Evolutionary conservation across 2,888 invertebrate genomes (phyloP).

Genomic region (Zaprionus bogoriensis): DNA sequence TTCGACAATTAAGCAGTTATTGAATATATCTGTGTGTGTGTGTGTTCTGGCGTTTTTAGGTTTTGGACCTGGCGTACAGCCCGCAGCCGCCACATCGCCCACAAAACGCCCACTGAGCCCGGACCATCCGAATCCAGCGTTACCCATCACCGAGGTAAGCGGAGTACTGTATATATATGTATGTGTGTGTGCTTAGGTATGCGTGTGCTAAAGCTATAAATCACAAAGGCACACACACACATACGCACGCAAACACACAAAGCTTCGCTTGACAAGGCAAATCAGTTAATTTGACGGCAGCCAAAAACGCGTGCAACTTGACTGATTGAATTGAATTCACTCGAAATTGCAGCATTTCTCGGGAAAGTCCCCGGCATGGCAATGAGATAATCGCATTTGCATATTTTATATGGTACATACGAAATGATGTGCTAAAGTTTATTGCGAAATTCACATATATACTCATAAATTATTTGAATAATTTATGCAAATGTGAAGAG

Average conservation of each 20-base stretch:
- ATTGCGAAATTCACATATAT: too few species aligned
- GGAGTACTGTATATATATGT: background rate
- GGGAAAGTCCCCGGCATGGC: background rate
- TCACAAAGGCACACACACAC: slow-evolving; percentile 6
- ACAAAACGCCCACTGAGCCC: slow-evolving; percentile 85
- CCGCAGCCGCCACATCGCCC: slow-evolving; percentile 83
- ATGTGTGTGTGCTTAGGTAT: background rate
- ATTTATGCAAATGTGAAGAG: too few species aligned
- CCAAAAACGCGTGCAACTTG: slow-evolving; percentile 3
- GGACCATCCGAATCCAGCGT: slow-evolving; percentile 87
- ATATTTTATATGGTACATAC: background rate
- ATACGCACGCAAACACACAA: slow-evolving; percentile 3
- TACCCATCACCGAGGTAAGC: slow-evolving; percentile 86
- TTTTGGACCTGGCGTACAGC: slow-evolving; percentile 84
- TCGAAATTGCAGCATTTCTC: slow-evolving; percentile 11
- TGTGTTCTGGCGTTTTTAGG: slow-evolving; percentile 75
- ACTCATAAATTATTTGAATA: too few species aligned
- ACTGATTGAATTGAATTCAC: slow-evolving; percentile 34
- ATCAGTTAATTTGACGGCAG: slow-evolving; percentile 45
- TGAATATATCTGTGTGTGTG: background rate
- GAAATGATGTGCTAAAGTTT: too few species aligned
- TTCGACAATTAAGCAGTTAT: slow-evolving; percentile 10
- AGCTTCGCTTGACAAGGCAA: slow-evolving; percentile 29
- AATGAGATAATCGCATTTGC: background rate
- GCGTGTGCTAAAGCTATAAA: slow-evolving; percentile 23